Base-by-base conservation (phyloP, 2,113 vertebrate species). In the Megaleporinus macrocephalus region DNA sequence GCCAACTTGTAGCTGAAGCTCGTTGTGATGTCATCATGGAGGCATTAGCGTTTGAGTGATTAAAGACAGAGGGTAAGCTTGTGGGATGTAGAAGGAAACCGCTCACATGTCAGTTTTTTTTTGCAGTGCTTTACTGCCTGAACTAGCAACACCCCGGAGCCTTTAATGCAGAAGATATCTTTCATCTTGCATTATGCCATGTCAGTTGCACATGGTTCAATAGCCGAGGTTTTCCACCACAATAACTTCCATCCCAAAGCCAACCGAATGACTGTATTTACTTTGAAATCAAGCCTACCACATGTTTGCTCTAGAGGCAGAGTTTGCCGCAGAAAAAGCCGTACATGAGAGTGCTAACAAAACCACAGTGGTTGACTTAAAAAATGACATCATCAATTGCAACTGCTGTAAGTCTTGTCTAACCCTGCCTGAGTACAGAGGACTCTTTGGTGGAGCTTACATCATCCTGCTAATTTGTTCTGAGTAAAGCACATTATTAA, bases 11-110 rank as follows among this genome's bases (percentile, higher is more conserved):
- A 73, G 27, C 44, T 73, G 44, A 80, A 51, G 20, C 12, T 15
- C 66, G 29, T 26, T 61, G 62, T 63, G 59, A 81, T 66, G 71
- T 74, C 70, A 74, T 66, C 59, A 66, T 47, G 44, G 22, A 68
- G 69, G 75, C 47, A 77, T 80, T n/a, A 65, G 12, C 55, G 36
- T 18, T n/a, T 80, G 69, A 44, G 59, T 79, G 78, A 80, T 65
- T 65, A 36, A 61, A 81, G 44, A 65, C 70, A 13, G 59, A 5
- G n/a, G 65, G 51, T 69, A 24, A 69, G 36, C 65, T n/a, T 44
- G 66, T 41, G 66, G 33, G 36, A 44, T 70, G 66, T n/a, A 41
- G 33, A 74, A 63, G 66, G 30, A 65, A 78, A 74, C 62, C 63
- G 27, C 51, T 33, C 2, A 14, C 24, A 69, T 51, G 33, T 27